Percentiles rank a stretch among this genome's conserved stretches.
These are phyloP conservation scores for Hemibagrus wyckioides DNA, from an alignment of 2,113 vertebrate species.

Conservation along the genomic window DNA sequence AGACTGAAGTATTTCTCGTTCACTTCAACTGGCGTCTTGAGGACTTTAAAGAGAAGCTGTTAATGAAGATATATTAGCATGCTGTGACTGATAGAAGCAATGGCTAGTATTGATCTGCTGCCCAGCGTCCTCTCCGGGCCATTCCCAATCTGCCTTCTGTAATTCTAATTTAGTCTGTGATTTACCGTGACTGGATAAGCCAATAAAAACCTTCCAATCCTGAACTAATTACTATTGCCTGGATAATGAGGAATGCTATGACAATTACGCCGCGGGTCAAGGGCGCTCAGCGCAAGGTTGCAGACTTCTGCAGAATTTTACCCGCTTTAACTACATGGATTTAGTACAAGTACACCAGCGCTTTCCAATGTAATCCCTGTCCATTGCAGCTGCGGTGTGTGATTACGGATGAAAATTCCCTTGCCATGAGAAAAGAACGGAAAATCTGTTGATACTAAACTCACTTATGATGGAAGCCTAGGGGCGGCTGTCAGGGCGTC, in stretches of 20 bases:
- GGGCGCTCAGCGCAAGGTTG: conserved; percentile 23
- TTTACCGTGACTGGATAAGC: conserved; percentile 48
- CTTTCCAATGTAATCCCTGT: neutral
- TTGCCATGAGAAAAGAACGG: neutral
- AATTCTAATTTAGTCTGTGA: conserved; percentile 49
- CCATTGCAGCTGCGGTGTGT: neutral
- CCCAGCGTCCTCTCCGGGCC: neutral
- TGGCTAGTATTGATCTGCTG: conserved; percentile 41
- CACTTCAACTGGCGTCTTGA: conserved; percentile 10
- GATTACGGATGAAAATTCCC: neutral
- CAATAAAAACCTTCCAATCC: conserved; percentile 39
- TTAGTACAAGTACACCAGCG: neutral
- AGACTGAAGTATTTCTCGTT: neutral
- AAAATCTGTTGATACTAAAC: neutral
- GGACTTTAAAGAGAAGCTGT: conserved; percentile 16
- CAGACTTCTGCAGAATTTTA: conserved; percentile 12
- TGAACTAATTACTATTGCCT: conserved; percentile 50
- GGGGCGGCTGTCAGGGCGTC: neutral
- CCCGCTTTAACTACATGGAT: neutral
- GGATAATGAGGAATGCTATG: conserved; percentile 42
- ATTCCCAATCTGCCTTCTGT: conserved; percentile 35
- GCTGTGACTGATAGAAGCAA: conserved; percentile 11
- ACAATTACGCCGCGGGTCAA: conserved; percentile 43
- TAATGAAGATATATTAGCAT: conserved; percentile 41
- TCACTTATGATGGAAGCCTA: neutral